These are phyloP conservation scores for Fulica atra DNA, from an alignment of 2,113 vertebrate genomes.

Conservation along the genomic window DNA sequence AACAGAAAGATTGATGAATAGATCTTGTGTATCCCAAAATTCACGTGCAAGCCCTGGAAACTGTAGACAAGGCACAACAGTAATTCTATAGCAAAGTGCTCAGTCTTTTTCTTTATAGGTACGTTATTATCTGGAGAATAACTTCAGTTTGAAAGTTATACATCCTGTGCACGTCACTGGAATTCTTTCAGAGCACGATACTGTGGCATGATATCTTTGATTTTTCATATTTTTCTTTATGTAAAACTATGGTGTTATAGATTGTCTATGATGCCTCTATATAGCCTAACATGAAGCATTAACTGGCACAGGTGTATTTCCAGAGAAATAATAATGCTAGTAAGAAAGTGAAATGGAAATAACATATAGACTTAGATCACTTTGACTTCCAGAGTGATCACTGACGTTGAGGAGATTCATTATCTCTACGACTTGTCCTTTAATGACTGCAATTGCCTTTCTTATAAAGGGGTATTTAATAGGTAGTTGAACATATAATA, in stretches of 20 bases:
- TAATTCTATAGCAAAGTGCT: not conserved
- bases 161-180: not conserved
- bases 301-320: not conserved
- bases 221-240: not conserved
- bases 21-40: not conserved
- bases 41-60: not conserved
- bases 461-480: not conserved
- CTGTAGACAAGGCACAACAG: not conserved
- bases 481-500: not conserved
- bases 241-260: not conserved
- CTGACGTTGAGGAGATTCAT: not conserved
- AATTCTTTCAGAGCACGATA: not conserved
- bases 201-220: accelerated
- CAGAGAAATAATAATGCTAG: not conserved
- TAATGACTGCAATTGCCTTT: not conserved
- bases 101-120: not conserved
- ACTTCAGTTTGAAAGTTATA: not conserved
- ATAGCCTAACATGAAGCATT: not conserved
- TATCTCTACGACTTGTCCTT: not conserved
- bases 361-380: not conserved
- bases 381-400: not conserved
- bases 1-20: not conserved
- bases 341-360: not conserved
- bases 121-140: not conserved
- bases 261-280: not conserved